Percentiles rank a stretch among this genome's conserved stretches.
phyloP scores from a whole-genome alignment of 2,797 vertebrate species.

The Rhincodon typus region DNA sequence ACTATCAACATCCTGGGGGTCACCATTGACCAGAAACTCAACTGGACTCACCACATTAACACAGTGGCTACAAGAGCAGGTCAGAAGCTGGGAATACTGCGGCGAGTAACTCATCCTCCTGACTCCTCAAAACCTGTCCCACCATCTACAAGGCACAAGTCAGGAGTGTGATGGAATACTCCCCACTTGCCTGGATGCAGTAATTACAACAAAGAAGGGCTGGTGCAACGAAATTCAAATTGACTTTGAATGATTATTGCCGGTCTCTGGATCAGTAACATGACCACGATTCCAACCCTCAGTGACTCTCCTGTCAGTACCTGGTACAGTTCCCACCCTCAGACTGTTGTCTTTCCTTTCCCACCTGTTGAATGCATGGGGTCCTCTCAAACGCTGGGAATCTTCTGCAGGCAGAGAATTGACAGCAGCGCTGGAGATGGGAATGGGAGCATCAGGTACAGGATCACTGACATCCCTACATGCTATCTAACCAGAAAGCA shows the following conservation, averaged over 20 bases:
- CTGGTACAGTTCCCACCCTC: not conserved
- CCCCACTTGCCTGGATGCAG: not conserved
- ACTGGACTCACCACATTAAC: not conserved
- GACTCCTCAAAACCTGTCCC: not conserved
- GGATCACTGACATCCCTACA: slow-evolving; percentile 41
- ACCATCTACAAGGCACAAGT: not conserved
- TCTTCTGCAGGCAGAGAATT: not conserved
- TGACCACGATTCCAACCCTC: too few relatives aligned
- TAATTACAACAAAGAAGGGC: not conserved
- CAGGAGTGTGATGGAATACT: not conserved
- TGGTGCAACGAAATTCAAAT: not conserved
- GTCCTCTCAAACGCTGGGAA: not conserved
- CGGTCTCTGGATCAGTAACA: not conserved
- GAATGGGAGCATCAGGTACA: slow-evolving; percentile 41
- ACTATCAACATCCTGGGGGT: not conserved
- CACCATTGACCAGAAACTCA: not conserved
- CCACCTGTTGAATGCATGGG: not conserved
- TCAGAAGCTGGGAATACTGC: not conserved
- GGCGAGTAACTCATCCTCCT: not conserved
- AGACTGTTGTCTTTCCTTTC: not conserved
- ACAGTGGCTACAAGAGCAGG: not conserved
- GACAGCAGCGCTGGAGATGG: not conserved
- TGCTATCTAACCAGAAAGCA: slow-evolving; percentile 42
- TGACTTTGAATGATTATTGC: not conserved
- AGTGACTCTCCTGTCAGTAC: too few relatives aligned